Base-by-base conservation (phyloP, 2,888 invertebrate genomes). In the Tethea ocularis region DNA sequence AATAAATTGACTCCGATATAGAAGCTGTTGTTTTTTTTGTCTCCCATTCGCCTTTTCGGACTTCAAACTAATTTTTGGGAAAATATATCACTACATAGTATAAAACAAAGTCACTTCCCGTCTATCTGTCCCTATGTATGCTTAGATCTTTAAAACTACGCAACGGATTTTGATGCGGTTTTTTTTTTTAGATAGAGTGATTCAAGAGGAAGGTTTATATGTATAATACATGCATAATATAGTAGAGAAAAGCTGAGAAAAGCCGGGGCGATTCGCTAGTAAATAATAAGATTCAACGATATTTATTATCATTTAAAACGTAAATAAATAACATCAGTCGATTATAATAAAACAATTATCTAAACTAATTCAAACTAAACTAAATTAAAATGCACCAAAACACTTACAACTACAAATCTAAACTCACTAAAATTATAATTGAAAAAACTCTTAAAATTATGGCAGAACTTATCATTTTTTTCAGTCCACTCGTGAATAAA, bases 1-100 rank as follows among this genome's bases (percentile, higher is more conserved):
- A 91, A 92, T 92, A 93, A 91, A 92, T 91, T 91, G 91, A 93
- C 89, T 91, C 89, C 83, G 85, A 91, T 89, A 89, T 88, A 89
- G 83, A 79, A 66, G 72, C 57, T 67, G 66, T 78, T 87, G 13
- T 23, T 74, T 23, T 23, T 26, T 38, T 38, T 8, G 33, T 33
- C 10, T 7, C 33, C 33, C 33, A n/a, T n/a, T n/a, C n/a, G n/a
- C n/a, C n/a, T n/a, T n/a, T n/a, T n/a, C n/a, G n/a, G n/a, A n/a
- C n/a, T n/a, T n/a, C n/a, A n/a, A n/a, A n/a, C n/a, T n/a, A n/a
- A n/a, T n/a, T n/a, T n/a, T n/a, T n/a, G n/a, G n/a, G n/a, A n/a
- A n/a, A n/a, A n/a, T n/a, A n/a, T n/a, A n/a, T n/a, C n/a, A n/a
- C n/a, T n/a, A n/a, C n/a, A n/a, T n/a, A n/a, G n/a, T n/a, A n/a